Conservation (phyloP, 2,797 vertebrate species). For the Iguana delicatissima region DNA sequence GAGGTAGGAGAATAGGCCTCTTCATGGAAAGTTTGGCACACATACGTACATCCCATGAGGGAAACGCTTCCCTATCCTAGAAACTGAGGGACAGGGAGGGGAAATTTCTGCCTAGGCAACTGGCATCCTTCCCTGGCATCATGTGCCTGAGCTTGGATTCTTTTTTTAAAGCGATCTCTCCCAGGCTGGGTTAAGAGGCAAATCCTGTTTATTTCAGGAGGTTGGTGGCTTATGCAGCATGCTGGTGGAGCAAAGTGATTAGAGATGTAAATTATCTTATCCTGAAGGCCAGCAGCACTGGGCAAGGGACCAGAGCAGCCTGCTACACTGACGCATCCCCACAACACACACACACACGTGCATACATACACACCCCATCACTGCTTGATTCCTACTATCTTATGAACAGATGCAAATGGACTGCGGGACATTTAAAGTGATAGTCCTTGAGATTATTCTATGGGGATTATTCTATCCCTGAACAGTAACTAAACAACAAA, state of each 20-base stretch:
- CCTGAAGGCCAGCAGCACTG: background rate
- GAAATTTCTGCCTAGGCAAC: background rate
- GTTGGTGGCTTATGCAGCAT: background rate
- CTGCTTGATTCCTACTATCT: background rate
- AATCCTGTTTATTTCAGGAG: constrained; percentile 37
- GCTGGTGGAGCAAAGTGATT: constrained; percentile 35
- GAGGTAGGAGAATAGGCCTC: background rate
- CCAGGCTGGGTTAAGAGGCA: constrained; percentile 20
- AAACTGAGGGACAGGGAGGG: background rate
- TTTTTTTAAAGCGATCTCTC: constrained; percentile 34
- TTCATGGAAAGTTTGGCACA: background rate
- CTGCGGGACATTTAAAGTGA: background rate
- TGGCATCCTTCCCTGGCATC: constrained; percentile 21
- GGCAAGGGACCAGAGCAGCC: background rate
- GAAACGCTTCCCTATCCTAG: background rate
- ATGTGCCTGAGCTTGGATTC: constrained; percentile 35
- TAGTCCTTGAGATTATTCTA: background rate
- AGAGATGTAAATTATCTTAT: constrained; percentile 24
- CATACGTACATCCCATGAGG: background rate
- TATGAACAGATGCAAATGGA: background rate
- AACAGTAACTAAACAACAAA: no score
- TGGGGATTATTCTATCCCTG: background rate
- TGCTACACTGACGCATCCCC: background rate
- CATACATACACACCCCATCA: background rate
- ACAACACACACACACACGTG: background rate